Conservation (phyloP, 2,113 vertebrate genomes). For the Penelope pileata region DNA sequence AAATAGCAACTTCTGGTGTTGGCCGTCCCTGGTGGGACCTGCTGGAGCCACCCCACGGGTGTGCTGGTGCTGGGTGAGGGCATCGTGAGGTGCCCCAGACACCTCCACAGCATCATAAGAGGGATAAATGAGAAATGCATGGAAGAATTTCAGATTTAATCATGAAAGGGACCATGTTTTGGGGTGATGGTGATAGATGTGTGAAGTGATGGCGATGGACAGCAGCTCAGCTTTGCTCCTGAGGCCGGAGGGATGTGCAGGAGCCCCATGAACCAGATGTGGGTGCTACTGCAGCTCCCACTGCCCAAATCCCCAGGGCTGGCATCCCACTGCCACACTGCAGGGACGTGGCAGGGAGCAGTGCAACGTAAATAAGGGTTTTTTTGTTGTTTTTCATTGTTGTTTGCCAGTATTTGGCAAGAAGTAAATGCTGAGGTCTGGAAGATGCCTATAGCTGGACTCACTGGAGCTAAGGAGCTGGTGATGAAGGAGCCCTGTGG, state of each 20-base stretch:
- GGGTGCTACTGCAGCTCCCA: too few species aligned
- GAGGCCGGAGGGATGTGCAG: background rate
- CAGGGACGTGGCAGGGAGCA: too few species aligned
- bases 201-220: too few species aligned
- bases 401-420: too few species aligned
- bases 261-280: too few species aligned
- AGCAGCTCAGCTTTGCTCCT: background rate
- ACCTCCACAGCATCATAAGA: background rate
- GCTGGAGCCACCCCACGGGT: background rate
- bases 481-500: background rate
- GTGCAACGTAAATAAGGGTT: too few species aligned
- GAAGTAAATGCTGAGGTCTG: background rate
- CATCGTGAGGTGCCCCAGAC: background rate
- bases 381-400: too few species aligned
- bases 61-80: background rate
- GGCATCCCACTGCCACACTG: too few species aligned
- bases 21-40: background rate
- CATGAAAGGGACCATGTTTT: background rate
- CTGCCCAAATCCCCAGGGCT: background rate
- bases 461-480: background rate
- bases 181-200: background rate
- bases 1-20: background rate
- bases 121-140: background rate
- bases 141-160: background rate
- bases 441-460: background rate